Conservation (phyloP, 2,113 vertebrate species). For the Phylloscopus whistleri region DNA sequence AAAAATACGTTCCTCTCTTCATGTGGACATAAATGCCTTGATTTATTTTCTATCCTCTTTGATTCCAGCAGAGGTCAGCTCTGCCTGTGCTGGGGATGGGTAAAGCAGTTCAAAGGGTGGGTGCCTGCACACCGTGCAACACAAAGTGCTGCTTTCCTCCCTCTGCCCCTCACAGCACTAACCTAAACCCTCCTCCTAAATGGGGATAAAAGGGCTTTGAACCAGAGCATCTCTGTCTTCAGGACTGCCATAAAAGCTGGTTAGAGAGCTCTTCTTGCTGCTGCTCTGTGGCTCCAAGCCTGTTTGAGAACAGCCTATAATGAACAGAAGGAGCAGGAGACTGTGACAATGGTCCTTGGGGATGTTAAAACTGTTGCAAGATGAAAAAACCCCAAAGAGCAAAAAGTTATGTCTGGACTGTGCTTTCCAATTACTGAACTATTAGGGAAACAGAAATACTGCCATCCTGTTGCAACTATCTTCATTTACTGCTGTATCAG, state of each 20-base stretch:
- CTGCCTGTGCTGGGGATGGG: neutral
- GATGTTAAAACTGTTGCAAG: neutral
- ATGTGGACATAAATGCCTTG: neutral
- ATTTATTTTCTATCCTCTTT: neutral
- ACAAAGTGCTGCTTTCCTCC: neutral
- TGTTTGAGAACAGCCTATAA: neutral
- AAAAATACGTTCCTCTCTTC: neutral
- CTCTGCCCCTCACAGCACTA: neutral
- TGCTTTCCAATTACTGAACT: neutral
- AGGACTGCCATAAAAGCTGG: neutral
- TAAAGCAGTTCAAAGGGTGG: neutral
- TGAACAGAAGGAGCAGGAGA: neutral
- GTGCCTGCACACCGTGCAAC: neutral
- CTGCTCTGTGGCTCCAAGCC: neutral
- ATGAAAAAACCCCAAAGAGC: neutral
- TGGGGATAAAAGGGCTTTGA: neutral
- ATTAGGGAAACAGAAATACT: neutral
- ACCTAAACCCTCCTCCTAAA: neutral
- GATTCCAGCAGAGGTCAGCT: slow-evolving; percentile 10
- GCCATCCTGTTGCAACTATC: neutral
- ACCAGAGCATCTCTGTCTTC: neutral
- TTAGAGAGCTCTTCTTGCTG: neutral
- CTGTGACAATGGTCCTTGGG: neutral
- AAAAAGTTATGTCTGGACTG: neutral
- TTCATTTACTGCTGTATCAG: neutral